phyloP scores from a whole-genome alignment of 2,888 invertebrate genomes.

The Drosophila prostipennis region DNA sequence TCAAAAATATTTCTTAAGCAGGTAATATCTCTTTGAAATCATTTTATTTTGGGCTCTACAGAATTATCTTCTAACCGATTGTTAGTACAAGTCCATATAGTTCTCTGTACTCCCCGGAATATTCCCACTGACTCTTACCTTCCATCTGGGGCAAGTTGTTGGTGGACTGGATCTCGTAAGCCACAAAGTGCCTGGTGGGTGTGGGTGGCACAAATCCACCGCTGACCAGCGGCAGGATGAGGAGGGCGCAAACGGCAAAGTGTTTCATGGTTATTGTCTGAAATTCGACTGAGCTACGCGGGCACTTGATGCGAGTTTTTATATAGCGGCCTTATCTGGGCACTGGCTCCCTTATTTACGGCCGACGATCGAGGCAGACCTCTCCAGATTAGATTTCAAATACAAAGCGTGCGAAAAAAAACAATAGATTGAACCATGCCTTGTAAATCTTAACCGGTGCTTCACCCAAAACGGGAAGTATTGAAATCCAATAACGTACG shows the following conservation, averaged over 20 bases:
- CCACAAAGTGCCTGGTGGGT: slow-evolving; percentile 11
- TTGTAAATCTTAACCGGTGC: slow-evolving; percentile 40
- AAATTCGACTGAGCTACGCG: slow-evolving; percentile 47
- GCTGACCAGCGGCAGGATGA: slow-evolving; percentile 66
- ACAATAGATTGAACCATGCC: slow-evolving; percentile 2
- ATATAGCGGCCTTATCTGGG: slow-evolving; percentile 42
- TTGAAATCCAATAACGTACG: background rate
- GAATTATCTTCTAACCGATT: no score
- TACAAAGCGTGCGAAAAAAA: slow-evolving; percentile 4
- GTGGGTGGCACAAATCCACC: slow-evolving; percentile 49
- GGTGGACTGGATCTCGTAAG: slow-evolving; percentile 26
- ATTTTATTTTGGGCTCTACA: no score
- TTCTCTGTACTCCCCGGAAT: background rate
- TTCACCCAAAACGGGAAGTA: slow-evolving; percentile 27
- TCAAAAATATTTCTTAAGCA: no score
- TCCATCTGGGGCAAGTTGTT: slow-evolving; percentile 20
- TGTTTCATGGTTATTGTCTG: slow-evolving; percentile 55
- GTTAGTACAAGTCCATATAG: no score
- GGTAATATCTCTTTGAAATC: no score
- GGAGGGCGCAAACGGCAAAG: slow-evolving; percentile 57
- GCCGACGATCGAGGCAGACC: slow-evolving; percentile 14
- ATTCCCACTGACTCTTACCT: background rate
- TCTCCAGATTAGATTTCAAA: slow-evolving; percentile 54
- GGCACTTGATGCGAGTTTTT: slow-evolving; percentile 14
- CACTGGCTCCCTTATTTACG: slow-evolving; percentile 45